These are phyloP conservation scores for Penaeus chinensis DNA, from an alignment of 1,140 invertebrate genomes.

Conservation along the genomic window DNA sequence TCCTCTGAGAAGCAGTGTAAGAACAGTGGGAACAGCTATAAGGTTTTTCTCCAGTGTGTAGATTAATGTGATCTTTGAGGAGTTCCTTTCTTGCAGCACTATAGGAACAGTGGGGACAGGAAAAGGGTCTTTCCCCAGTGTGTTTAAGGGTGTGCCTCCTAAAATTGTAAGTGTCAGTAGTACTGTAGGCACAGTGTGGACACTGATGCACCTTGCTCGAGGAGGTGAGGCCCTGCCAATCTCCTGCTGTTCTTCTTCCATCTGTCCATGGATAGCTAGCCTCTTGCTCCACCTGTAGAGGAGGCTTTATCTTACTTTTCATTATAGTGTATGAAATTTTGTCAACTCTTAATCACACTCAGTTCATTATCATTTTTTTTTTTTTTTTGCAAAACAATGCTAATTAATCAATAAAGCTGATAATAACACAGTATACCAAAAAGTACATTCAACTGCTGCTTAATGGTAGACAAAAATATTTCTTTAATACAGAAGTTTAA, in stretches of 20 bases:
- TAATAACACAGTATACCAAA: no score
- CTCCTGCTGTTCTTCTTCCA: slow-evolving; percentile 41
- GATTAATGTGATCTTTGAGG: slow-evolving; percentile 44
- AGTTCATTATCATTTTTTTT: background rate
- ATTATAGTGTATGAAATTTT: slow-evolving; percentile 21
- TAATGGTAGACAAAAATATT: no score
- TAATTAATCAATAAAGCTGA: no score
- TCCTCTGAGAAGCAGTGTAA: no score
- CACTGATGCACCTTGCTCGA: slow-evolving; percentile 51
- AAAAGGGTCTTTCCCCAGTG: slow-evolving; percentile 49
- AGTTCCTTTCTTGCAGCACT: slow-evolving; percentile 31
- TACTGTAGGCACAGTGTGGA: slow-evolving; percentile 51
- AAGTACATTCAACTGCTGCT: no score
- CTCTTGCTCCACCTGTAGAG: slow-evolving; percentile 55
- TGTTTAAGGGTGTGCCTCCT: slow-evolving; percentile 42
- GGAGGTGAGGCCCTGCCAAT: slow-evolving; percentile 39
- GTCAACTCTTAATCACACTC: background rate
- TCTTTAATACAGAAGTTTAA: no score
- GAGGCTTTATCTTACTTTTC: slow-evolving; percentile 50
- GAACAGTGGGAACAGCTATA: background rate
- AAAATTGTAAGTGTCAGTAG: slow-evolving; percentile 27
- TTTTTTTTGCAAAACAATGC: no score
- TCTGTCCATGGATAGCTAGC: slow-evolving; percentile 37
- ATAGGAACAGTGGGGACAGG: slow-evolving; percentile 42
- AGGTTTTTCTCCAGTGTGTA: slow-evolving; percentile 40